Conservation (phyloP, 37 sponge, comb jelly and placozoan genomes). For the Petrosia ficiformis region DNA sequence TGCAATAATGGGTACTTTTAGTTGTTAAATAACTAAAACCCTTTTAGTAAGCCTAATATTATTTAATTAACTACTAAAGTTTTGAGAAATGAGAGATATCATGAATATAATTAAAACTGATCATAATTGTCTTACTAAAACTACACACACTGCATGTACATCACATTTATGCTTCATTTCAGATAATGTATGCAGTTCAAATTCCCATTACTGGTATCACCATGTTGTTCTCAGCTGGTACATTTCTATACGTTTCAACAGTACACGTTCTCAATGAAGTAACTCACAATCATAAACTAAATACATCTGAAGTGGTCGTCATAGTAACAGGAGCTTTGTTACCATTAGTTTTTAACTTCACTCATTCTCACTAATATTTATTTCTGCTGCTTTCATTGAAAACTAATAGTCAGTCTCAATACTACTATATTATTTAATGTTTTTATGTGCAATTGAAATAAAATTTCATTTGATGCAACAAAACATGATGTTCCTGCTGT, state of each 20-base stretch:
- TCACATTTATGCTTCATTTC: background rate
- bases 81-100: too few species aligned
- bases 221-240: slow-evolving; percentile 98
- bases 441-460: background rate
- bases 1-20: too few species aligned
- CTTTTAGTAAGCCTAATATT: too few species aligned
- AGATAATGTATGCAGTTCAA: slow-evolving; percentile 48
- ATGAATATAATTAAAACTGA: too few species aligned
- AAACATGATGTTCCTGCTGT: too few species aligned
- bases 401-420: background rate
- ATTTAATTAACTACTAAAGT: too few species aligned
- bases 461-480: too few species aligned
- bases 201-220: slow-evolving; percentile 85
- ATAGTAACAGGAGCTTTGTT: slow-evolving; percentile 56
- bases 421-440: background rate
- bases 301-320: slow-evolving; percentile 40
- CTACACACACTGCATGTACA: too few species aligned
- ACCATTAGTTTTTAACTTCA: slow-evolving; percentile 65
- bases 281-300: slow-evolving; percentile 29
- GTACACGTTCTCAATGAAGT: slow-evolving; percentile 95
- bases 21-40: too few species aligned
- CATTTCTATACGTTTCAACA: slow-evolving; percentile 98
- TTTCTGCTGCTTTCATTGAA: background rate
- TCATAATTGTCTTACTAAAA: too few species aligned
- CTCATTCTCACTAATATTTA: slow-evolving; percentile 63